Percentiles rank a stretch among this genome's conserved stretches.
phyloP scores from a whole-genome alignment of 2,113 vertebrate species.

The Gopherus flavomarginatus region DNA sequence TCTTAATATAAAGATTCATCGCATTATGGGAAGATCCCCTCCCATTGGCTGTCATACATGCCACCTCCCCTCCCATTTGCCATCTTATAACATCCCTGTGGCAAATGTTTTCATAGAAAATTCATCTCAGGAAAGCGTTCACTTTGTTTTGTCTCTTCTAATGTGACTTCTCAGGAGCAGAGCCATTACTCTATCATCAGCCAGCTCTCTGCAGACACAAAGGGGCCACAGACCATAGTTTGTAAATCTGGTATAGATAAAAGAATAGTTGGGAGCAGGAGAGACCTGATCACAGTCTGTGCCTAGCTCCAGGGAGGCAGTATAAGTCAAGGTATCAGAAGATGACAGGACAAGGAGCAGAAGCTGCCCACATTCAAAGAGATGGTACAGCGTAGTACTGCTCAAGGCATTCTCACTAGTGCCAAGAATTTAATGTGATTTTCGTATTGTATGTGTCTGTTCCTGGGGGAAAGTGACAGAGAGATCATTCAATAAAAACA shows the following conservation, averaged over 20 bases:
- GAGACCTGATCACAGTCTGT: background rate
- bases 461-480: conserved; percentile 68
- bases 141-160: background rate
- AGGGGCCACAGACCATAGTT: fast-evolving
- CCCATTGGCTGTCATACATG: background rate
- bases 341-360: background rate
- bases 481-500: conserved; percentile 81
- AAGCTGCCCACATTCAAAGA: conserved; percentile 10
- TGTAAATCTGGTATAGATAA: background rate
- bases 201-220: fast-evolving
- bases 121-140: background rate
- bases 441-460: conserved; percentile 39
- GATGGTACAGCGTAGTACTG: conserved; percentile 14
- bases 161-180: fast-evolving
- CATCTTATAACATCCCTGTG: fast-evolving
- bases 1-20: background rate
- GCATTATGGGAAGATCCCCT: background rate
- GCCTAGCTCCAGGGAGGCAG: background rate
- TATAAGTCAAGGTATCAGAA: background rate
- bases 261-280: fast-evolving
- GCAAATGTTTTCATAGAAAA: background rate
- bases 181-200: too few species aligned
- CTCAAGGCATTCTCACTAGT: conserved; percentile 28
- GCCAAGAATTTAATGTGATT: conserved; percentile 64
- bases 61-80: background rate